Percentiles rank a stretch among this genome's conserved stretches.
Conservation (phyloP, 2,888 invertebrate species). For the Drosophila trichaetosa region DNA sequence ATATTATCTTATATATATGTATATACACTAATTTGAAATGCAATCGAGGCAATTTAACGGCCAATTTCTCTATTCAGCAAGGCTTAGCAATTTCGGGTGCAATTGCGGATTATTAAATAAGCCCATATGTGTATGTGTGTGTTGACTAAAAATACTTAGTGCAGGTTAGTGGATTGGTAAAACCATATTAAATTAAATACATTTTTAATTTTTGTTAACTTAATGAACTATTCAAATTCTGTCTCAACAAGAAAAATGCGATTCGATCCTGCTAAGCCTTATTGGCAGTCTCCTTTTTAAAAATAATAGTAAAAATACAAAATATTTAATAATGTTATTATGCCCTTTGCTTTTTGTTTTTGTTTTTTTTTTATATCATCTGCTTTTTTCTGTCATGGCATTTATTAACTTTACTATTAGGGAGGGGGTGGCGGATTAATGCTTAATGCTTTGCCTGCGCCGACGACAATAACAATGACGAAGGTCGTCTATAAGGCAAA, state of each 20-base stretch:
- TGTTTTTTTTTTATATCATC: background rate
- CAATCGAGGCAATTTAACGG: constrained; percentile 18
- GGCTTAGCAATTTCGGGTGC: constrained; percentile 2
- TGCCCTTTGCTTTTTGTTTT: background rate
- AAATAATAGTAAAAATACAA: background rate
- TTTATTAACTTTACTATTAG: background rate
- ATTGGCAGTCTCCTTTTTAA: background rate
- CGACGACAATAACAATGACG: constrained; percentile 39
- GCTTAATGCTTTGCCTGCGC: background rate
- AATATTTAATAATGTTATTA: background rate
- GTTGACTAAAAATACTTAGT: background rate
- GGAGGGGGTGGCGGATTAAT: background rate
- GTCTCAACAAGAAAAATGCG: background rate
- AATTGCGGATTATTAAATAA: constrained; percentile 21
- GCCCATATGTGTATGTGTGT: background rate
- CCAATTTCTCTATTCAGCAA: constrained; percentile 8
- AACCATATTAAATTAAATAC: background rate
- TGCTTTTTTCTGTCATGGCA: background rate
- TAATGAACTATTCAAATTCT: background rate
- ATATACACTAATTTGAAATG: constrained; percentile 3
- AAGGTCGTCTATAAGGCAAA: constrained; percentile 45
- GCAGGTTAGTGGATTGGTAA: background rate
- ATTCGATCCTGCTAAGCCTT: background rate
- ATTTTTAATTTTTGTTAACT: background rate
- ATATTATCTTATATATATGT: background rate